Conservation (phyloP, 1,140 invertebrate species). For the Atopsyche davidsoni region DNA sequence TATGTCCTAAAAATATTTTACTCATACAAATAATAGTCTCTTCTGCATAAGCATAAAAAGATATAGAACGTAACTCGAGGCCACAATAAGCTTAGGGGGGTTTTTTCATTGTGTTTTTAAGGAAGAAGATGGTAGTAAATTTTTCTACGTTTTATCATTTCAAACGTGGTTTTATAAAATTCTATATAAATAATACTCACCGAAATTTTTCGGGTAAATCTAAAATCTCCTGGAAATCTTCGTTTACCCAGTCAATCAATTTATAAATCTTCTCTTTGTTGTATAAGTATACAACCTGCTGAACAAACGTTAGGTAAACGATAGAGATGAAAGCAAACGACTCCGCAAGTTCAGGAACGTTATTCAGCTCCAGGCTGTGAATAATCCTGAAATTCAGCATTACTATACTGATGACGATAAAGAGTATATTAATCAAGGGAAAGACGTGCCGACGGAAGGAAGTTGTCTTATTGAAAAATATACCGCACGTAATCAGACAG, state of each 20-base stretch:
- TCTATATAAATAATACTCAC: too few species aligned
- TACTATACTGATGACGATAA: neutral
- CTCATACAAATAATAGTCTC: too few species aligned
- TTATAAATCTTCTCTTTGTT: constrained; percentile 1
- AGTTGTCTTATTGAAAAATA: constrained; percentile 11
- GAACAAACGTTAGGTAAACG: constrained; percentile 4
- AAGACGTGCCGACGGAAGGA: constrained; percentile 2
- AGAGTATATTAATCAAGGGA: constrained; percentile 1
- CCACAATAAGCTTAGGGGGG: too few species aligned
- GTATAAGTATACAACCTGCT: constrained; percentile 10
- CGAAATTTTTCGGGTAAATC: neutral
- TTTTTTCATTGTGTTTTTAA: too few species aligned
- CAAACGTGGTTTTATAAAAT: too few species aligned
- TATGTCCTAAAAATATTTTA: too few species aligned
- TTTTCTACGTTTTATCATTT: too few species aligned
- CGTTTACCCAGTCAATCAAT: constrained; percentile 7
- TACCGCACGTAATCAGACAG: constrained; percentile 7
- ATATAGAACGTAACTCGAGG: too few species aligned
- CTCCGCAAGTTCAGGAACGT: constrained; percentile 16
- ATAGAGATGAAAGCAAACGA: constrained; percentile 7
- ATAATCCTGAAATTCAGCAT: constrained; percentile 9
- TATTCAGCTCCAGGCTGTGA: constrained; percentile 9
- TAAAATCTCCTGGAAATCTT: constrained; percentile 15
- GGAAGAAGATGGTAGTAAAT: too few species aligned
- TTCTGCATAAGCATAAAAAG: too few species aligned